Percentiles rank a stretch among this genome's conserved stretches.
These are phyloP conservation scores for Lasioglossum leucozonium DNA, from an alignment of 2,888 invertebrate genomes.

Conservation along the genomic window DNA sequence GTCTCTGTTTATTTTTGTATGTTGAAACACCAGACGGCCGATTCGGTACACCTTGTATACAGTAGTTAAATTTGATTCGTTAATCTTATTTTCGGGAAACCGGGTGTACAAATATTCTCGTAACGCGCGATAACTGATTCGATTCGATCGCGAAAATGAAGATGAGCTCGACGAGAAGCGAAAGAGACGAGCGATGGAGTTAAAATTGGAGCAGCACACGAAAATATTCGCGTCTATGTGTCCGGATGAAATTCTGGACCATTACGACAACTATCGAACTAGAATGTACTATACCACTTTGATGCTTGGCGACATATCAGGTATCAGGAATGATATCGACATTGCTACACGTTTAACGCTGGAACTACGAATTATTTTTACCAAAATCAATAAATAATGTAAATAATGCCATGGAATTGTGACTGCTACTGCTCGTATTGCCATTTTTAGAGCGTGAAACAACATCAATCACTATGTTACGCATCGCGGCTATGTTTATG, in stretches of 20 bases:
- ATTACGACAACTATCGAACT: conserved; percentile 85
- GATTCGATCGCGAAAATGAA: neutral
- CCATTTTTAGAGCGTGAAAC: too few relatives aligned
- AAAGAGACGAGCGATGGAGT: neutral
- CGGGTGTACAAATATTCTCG: neutral
- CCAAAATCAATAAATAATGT: too few relatives aligned
- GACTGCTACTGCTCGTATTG: too few relatives aligned
- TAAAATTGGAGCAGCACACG: conserved; percentile 81
- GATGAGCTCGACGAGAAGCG: rapidly evolving
- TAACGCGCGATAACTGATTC: neutral
- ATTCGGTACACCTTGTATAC: neutral
- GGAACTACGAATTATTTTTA: too few relatives aligned
- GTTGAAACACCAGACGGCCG: too few relatives aligned
- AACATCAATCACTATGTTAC: too few relatives aligned
- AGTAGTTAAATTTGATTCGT: neutral
- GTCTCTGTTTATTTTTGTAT: too few relatives aligned
- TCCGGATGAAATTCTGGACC: conserved; percentile 88
- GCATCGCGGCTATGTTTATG: too few relatives aligned
- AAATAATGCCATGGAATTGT: too few relatives aligned
- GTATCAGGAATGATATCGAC: conserved; percentile 76
- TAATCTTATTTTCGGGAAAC: neutral
- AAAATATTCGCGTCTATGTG: conserved; percentile 88
- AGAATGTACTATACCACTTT: conserved; percentile 87
- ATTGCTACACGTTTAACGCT: neutral
- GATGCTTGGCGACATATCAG: conserved; percentile 88